Conservation (phyloP, 2,113 vertebrate species). For the Erinaceus europaeus region DNA sequence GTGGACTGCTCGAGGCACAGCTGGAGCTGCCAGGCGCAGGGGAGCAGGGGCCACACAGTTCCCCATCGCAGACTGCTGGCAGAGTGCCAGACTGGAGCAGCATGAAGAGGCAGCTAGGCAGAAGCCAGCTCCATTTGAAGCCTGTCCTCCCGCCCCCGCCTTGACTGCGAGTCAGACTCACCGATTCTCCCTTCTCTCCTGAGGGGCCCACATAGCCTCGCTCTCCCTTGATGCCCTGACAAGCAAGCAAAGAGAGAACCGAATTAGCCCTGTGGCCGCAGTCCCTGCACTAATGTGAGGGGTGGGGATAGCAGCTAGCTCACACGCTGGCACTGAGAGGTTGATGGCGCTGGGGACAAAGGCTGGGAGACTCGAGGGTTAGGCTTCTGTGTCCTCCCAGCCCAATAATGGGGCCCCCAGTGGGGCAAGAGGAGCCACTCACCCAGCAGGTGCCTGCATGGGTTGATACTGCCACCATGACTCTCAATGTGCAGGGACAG, state of each 20-base stretch:
- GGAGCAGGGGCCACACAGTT: neutral
- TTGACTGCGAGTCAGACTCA: conserved; percentile 75
- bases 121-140: neutral
- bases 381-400: neutral
- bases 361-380: rapidly evolving
- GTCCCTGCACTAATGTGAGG: neutral
- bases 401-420: rapidly evolving
- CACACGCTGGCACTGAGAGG: neutral
- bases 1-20: neutral
- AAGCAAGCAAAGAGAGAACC: neutral
- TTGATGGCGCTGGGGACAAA: neutral
- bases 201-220: conserved; percentile 86
- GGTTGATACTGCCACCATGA: neutral
- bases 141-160: neutral
- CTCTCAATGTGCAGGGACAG: neutral
- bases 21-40: neutral
- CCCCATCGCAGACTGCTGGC: neutral
- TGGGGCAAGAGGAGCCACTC: neutral
- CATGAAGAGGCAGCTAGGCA: neutral
- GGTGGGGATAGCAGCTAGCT: neutral
- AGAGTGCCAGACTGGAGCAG: neutral
- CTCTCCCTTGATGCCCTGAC: conserved; percentile 91
- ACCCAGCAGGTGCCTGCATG: rapidly evolving
- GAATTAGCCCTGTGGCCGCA: neutral
- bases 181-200: conserved; percentile 93